Evolutionary conservation across 2,888 invertebrate species (phyloP), one percentile per base, ranked within the genome.

Genomic region (Parthenolecanium corni): DNA sequence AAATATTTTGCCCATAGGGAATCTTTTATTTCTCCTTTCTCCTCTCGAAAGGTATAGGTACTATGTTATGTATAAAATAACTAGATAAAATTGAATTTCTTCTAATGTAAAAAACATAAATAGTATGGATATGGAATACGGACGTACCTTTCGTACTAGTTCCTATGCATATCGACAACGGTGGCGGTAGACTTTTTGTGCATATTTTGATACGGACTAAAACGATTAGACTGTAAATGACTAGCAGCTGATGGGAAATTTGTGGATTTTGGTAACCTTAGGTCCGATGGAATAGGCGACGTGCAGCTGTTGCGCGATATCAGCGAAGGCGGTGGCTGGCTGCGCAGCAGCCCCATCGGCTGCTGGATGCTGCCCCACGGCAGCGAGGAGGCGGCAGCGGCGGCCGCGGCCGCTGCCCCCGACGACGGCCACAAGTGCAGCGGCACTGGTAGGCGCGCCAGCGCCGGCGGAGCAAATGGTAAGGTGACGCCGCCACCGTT

Each of bases 151-250:
- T 6, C 4, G 9, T 31, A 58, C 44, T 58, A 58, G 44, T 58
- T 58, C 31, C 58, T 58, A 58, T 47, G 58, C 58, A 58, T 46
- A 58, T 58, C 58, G 20, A 58, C 47, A 18, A 58, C 47, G 36
- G 58, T 36, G 58, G 58, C 58, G 46, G 58, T 58, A 20, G 58
- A 58, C 46, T 58, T 58, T 36, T 58, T 58, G 46, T 58, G 58
- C 46, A 58, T 47, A 46, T 36, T 58, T 58, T 58, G 58, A 36
- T 47, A 58, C 46, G 58, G 58, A 58, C 58, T 58, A 47, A 58
- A 58, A 58, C 58, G 58, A 58, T 58, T 58, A 58, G 58, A 58
- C 46, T 58, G 58, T 58, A 58, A 58, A 58, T 58, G 58, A 58
- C 58, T 58, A 58, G 58, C 46, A 58, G 58, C 46, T 47, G 58